phyloP scores from a whole-genome alignment of 2,113 vertebrate genomes.

The Periophthalmodon schlosseri region DNA sequence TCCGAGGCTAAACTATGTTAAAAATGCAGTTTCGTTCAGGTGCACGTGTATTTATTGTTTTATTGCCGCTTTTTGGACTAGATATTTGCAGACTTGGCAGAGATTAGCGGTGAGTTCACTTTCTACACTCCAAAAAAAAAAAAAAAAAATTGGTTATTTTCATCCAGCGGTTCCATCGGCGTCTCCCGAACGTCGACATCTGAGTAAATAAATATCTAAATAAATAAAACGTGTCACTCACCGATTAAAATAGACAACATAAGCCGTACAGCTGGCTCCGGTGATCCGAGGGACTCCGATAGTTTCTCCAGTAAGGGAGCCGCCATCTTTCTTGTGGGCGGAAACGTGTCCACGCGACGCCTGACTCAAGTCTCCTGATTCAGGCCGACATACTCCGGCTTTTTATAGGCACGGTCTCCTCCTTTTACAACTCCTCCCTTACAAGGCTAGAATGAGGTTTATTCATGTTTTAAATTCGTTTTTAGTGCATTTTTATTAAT shows the following conservation, averaged over 20 bases:
- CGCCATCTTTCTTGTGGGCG: slow-evolving; percentile 82
- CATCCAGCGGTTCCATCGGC: neutral
- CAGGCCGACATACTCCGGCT: slow-evolving; percentile 7
- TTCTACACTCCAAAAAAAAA: slow-evolving; percentile 24
- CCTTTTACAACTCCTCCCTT: slow-evolving; percentile 16
- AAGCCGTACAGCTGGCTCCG: slow-evolving; percentile 90
- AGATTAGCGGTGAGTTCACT: slow-evolving; percentile 29
- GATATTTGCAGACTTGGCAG: slow-evolving; percentile 19
- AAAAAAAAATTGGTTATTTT: neutral
- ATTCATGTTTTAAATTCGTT: neutral
- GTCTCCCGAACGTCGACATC: neutral
- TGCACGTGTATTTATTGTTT: neutral
- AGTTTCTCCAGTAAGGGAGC: slow-evolving; percentile 79
- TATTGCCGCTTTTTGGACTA: neutral
- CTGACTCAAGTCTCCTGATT: slow-evolving; percentile 47
- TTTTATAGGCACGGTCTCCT: slow-evolving; percentile 15
- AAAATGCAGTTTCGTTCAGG: neutral
- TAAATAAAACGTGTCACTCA: slow-evolving; percentile 67
- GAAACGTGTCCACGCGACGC: slow-evolving; percentile 67
- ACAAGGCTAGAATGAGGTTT: neutral
- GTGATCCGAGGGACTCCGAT: slow-evolving; percentile 85
- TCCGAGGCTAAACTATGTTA: neutral
- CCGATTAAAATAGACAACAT: slow-evolving; percentile 89
- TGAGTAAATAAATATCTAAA: too few relatives aligned
- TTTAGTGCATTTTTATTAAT: too few relatives aligned